Conservation (phyloP, 2,888 invertebrate species). For the Dynastes maya region DNA sequence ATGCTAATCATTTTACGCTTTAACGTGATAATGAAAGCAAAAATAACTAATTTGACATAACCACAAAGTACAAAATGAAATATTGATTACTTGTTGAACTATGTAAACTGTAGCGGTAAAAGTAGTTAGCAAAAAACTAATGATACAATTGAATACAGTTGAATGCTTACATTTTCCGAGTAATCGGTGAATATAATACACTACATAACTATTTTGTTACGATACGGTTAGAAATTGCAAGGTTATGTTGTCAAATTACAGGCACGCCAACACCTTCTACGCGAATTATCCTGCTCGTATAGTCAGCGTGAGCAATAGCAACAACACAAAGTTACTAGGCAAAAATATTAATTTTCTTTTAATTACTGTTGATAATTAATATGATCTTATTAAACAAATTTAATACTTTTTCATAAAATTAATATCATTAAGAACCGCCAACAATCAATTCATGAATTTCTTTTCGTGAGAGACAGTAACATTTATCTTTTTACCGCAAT, state of each 20-base stretch:
- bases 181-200: constrained; percentile 14
- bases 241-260: constrained; percentile 44
- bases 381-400: too few species aligned
- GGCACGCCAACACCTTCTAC: not conserved
- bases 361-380: not conserved
- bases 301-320: constrained; percentile 6
- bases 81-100: not conserved
- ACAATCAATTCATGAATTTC: too few species aligned
- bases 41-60: not conserved
- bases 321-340: not conserved
- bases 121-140: not conserved
- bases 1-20: not conserved
- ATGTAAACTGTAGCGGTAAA: not conserved
- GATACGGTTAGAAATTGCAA: not conserved
- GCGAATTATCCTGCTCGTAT: not conserved
- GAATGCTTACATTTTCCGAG: constrained; percentile 28
- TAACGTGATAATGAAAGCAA: not conserved
- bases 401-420: too few species aligned
- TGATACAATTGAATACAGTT: not conserved
- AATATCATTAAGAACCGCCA: too few species aligned
- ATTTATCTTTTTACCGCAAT: too few species aligned
- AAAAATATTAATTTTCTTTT: not conserved
- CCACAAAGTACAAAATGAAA: not conserved
- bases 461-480: too few species aligned
- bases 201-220: constrained; percentile 29